phyloP scores from a whole-genome alignment of 1,140 invertebrate species.

The Tribolium madens region DNA sequence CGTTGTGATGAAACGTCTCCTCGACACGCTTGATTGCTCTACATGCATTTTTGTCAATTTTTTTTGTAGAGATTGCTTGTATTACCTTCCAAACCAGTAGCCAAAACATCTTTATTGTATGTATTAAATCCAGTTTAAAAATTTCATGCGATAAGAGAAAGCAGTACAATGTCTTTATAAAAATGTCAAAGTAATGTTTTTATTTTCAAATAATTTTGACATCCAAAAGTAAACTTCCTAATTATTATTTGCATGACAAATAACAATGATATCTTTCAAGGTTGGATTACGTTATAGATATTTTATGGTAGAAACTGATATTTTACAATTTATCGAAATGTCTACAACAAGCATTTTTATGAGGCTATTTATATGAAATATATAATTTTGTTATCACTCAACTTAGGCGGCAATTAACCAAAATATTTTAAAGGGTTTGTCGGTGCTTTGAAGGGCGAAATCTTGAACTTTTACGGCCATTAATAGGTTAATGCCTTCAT shows the following conservation, averaged over 20 bases:
- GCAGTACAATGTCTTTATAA: not conserved
- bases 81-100: not conserved
- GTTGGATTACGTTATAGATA: not conserved
- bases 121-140: not conserved
- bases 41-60: not conserved
- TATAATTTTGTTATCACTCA: constrained; percentile 16
- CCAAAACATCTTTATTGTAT: not conserved
- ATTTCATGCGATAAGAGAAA: not conserved
- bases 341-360: constrained; percentile 9
- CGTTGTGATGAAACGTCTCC: not conserved
- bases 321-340: not conserved
- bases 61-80: not conserved
- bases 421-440: constrained; percentile 8
- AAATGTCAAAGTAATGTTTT: not conserved
- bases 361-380: not conserved
- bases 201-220: no score
- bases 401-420: not conserved
- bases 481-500: not conserved
- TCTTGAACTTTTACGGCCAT: constrained; percentile 3
- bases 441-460: constrained; percentile 21
- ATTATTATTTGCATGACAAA: not conserved
- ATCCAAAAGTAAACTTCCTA: no score
- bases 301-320: not conserved
- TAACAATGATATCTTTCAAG: not conserved
- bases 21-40: not conserved